Percentiles rank a stretch among this genome's conserved stretches.
These are phyloP conservation scores for Arrhamphus sclerolepis DNA, from an alignment of 2,797 vertebrate species.

Conservation along the genomic window DNA sequence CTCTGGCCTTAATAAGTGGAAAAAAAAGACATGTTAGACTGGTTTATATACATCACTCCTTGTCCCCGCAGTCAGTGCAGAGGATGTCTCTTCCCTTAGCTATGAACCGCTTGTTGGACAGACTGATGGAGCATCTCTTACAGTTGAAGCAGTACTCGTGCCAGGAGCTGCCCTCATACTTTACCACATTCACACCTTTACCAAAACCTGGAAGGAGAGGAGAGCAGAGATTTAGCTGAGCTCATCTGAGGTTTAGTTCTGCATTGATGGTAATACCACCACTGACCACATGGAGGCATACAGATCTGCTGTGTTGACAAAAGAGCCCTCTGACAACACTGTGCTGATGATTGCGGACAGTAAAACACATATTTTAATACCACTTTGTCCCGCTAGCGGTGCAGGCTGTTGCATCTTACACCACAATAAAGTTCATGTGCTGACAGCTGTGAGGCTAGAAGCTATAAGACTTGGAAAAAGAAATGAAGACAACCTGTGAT, in stretches of 20 bases:
- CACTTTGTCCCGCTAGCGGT: no score
- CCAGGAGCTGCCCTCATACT: slow-evolving; percentile 93
- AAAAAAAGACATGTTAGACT: neutral
- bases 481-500: slow-evolving; percentile 85
- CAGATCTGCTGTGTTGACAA: no score
- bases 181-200: slow-evolving; percentile 95
- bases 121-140: slow-evolving; percentile 90
- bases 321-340: no score
- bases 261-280: no score
- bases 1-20: neutral
- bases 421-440: no score
- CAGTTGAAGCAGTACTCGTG: slow-evolving; percentile 99
- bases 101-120: slow-evolving; percentile 94
- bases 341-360: no score
- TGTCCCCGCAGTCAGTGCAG: slow-evolving; percentile 91
- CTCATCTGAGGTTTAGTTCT: neutral
- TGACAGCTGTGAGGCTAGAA: no score
- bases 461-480: no score
- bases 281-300: no score
- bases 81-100: slow-evolving; percentile 87
- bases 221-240: neutral
- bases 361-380: no score
- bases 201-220: slow-evolving; percentile 85
- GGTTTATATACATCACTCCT: slow-evolving; percentile 76
- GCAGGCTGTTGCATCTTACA: no score